Conservation (phyloP, 2,888 invertebrate genomes). For the Margaritifera margaritifera region DNA sequence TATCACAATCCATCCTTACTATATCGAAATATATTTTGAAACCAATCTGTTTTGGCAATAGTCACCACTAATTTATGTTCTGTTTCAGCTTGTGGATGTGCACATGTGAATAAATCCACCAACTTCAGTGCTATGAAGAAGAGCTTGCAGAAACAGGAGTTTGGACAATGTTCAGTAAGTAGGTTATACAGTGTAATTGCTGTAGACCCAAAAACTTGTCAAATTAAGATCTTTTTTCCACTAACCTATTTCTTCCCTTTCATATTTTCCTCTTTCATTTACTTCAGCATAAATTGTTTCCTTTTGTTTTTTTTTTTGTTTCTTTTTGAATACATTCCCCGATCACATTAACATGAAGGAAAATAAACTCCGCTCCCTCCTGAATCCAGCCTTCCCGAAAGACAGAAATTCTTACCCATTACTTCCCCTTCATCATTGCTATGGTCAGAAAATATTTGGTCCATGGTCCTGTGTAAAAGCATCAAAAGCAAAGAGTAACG, state of each 20-base stretch:
- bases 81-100: slow-evolving; percentile 50
- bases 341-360: too few species aligned
- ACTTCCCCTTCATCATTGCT: too few species aligned
- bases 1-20: neutral
- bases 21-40: neutral
- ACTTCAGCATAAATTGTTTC: neutral
- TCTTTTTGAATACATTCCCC: too few species aligned
- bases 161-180: slow-evolving; percentile 66
- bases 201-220: neutral
- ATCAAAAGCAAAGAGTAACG: too few species aligned
- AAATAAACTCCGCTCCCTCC: too few species aligned
- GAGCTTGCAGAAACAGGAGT: slow-evolving; percentile 50
- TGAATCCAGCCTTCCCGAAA: too few species aligned
- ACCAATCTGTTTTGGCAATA: slow-evolving; percentile 2
- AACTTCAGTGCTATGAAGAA: slow-evolving; percentile 65
- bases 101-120: slow-evolving; percentile 65
- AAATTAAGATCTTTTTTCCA: neutral
- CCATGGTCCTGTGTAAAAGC: too few species aligned
- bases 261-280: neutral
- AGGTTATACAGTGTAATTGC: neutral
- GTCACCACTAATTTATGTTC: neutral
- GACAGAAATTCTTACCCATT: too few species aligned
- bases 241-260: too few species aligned
- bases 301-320: too few species aligned
- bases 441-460: too few species aligned